Evolutionary conservation across 2,113 vertebrate species (phyloP).

Genomic region (Pluvialis apricaria): DNA sequence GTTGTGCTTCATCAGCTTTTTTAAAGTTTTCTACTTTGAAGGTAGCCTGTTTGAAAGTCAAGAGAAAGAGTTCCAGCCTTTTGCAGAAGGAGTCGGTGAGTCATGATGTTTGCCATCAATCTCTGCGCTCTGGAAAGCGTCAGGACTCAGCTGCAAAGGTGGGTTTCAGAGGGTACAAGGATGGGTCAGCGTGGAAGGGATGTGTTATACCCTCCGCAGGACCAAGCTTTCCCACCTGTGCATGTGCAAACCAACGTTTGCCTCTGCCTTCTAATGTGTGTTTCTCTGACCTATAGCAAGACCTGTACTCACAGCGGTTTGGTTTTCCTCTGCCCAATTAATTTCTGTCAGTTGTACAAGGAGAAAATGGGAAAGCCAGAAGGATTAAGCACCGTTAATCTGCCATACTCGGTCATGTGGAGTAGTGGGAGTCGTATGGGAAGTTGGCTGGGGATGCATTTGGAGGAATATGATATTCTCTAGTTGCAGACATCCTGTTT

Average conservation of each 20-base stretch:
- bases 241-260: not conserved
- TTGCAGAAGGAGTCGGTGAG: not conserved
- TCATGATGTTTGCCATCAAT: not conserved
- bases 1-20: not conserved
- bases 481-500: not conserved
- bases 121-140: not conserved
- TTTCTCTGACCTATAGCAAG: not conserved
- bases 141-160: not conserved
- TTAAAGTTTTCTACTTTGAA: not conserved
- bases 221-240: not conserved
- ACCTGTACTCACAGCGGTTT: not conserved
- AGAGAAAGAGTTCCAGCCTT: not conserved
- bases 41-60: not conserved
- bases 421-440: not conserved
- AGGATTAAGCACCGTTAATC: fast-evolving
- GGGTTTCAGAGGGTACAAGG: not conserved
- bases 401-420: not conserved
- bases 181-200: not conserved
- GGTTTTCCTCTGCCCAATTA: not conserved
- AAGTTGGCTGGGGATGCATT: not conserved
- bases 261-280: not conserved
- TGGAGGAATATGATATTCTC: not conserved
- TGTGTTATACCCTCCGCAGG: not conserved
- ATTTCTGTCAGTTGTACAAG: not conserved
- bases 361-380: not conserved